phyloP scores from a whole-genome alignment of 2,888 invertebrate species.

The Lithophane leautieri region DNA sequence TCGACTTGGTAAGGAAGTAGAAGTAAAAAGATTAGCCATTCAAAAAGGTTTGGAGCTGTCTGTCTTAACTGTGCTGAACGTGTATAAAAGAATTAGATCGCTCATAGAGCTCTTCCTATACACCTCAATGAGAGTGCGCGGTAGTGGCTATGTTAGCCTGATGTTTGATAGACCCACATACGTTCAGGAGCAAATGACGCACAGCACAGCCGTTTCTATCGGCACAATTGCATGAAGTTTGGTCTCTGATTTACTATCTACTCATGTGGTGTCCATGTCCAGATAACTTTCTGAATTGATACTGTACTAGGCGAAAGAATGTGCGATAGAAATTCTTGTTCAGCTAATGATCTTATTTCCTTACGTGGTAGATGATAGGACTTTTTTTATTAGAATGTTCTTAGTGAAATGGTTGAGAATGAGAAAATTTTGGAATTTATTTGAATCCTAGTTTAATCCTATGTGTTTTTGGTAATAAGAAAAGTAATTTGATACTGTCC shows the following conservation, averaged over 20 bases:
- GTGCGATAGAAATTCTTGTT: slow-evolving; percentile 41
- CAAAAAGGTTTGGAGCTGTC: neutral
- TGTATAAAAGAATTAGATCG: no score
- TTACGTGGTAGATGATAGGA: slow-evolving; percentile 5
- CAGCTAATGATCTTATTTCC: slow-evolving; percentile 46
- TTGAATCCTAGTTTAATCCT: neutral
- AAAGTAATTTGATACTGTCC: neutral
- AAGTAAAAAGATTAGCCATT: neutral
- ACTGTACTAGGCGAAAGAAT: slow-evolving; percentile 49
- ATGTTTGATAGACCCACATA: neutral
- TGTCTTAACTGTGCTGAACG: neutral
- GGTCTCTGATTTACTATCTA: slow-evolving; percentile 21
- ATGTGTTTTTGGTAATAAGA: neutral
- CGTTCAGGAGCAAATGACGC: no score
- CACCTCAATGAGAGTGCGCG: neutral
- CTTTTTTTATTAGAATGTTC: slow-evolving; percentile 1
- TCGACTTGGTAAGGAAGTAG: neutral
- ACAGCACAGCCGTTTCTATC: neutral
- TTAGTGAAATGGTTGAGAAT: slow-evolving; percentile 12
- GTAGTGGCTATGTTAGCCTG: neutral
- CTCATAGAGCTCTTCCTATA: neutral
- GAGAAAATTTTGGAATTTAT: slow-evolving; percentile 14
- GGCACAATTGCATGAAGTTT: neutral
- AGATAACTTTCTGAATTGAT: slow-evolving; percentile 53
- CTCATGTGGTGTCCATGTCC: slow-evolving; percentile 6